These are phyloP conservation scores for Rhabdornis inornatus DNA, from an alignment of 2,113 vertebrate genomes.

Conservation along the genomic window DNA sequence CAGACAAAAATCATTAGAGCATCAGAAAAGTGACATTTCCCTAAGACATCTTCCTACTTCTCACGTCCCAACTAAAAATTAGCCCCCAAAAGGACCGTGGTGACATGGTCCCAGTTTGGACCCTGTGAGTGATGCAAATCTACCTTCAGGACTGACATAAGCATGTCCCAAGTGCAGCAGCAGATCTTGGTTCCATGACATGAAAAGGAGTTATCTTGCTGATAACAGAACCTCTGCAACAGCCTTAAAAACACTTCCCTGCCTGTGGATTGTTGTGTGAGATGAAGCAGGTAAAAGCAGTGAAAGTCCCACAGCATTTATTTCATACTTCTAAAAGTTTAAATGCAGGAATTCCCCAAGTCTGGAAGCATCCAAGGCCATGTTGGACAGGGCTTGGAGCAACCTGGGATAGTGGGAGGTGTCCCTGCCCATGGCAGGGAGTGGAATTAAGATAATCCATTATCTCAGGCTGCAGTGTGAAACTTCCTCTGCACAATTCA, in stretches of 20 bases:
- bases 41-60: not conserved
- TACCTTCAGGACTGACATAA: not conserved
- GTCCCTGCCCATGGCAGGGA: not conserved
- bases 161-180: not conserved
- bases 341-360: not conserved
- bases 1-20: not conserved
- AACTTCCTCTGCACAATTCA: not conserved
- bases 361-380: not conserved
- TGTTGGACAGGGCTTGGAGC: not conserved
- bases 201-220: not conserved
- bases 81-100: not conserved
- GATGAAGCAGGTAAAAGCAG: not conserved
- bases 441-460: not conserved
- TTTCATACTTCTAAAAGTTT: not conserved
- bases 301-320: not conserved
- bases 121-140: not conserved
- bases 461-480: not conserved
- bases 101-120: not conserved
- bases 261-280: not conserved
- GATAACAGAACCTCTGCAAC: not conserved
- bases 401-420: fast-evolving
- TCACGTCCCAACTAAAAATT: not conserved
- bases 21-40: not conserved
- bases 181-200: not conserved
- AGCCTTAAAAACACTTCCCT: not conserved